Conservation (phyloP, 1,140 invertebrate genomes). For the Orius insidiosus region DNA sequence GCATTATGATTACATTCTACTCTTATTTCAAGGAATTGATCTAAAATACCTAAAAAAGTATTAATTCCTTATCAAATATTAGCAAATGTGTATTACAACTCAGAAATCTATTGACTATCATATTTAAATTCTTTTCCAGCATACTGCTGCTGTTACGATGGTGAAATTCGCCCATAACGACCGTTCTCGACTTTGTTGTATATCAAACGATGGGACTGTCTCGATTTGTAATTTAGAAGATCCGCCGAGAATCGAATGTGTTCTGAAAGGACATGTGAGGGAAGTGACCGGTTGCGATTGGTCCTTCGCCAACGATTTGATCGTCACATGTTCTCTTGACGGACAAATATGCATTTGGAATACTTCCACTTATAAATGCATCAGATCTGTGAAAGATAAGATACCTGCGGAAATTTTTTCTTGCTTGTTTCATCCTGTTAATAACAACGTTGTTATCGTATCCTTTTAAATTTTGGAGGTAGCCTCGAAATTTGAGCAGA, state of each 20-base stretch:
- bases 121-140: constrained; percentile 31
- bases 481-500: not conserved
- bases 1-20: too few species aligned
- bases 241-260: constrained; percentile 48
- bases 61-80: not conserved
- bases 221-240: constrained; percentile 63
- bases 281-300: constrained; percentile 73
- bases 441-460: constrained; percentile 79
- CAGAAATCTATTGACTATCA: not conserved
- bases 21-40: not conserved
- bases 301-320: constrained; percentile 70
- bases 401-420: constrained; percentile 41
- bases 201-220: constrained; percentile 59
- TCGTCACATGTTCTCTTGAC: constrained; percentile 62
- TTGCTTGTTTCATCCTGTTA: constrained; percentile 67
- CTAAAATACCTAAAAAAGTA: too few species aligned
- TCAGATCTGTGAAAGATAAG: constrained; percentile 42
- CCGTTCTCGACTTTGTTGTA: constrained; percentile 57
- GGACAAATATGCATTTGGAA: constrained; percentile 61
- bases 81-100: not conserved
- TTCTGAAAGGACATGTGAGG: constrained; percentile 55
- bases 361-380: constrained; percentile 33
- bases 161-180: constrained; percentile 82
- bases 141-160: constrained; percentile 57
- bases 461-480: constrained; percentile 29